Evolutionary conservation across 1,140 invertebrate genomes (phyloP).

Genomic region (Neodiprion lecontei): DNA sequence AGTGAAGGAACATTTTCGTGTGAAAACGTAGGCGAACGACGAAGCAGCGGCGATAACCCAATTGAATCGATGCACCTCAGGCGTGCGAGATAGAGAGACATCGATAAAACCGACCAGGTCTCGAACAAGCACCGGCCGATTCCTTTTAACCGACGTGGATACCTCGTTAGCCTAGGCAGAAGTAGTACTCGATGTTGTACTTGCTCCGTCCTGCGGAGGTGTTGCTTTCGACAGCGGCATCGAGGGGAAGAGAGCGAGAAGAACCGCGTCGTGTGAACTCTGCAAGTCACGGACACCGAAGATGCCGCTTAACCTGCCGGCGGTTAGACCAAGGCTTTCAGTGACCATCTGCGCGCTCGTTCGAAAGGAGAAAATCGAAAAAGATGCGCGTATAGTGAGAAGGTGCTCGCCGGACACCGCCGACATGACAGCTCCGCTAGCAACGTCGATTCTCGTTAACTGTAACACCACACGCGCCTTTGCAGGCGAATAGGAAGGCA

Average conservation of each 20-base stretch:
- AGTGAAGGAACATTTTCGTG: too few relatives aligned
- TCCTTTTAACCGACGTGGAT: slow-evolving; percentile 28
- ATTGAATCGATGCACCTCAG: too few relatives aligned
- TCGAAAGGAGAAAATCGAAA: not conserved
- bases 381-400: slow-evolving; percentile 18
- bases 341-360: not conserved
- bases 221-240: slow-evolving; percentile 22
- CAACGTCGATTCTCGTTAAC: slow-evolving; percentile 55
- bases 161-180: slow-evolving; percentile 35
- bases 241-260: not conserved
- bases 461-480: slow-evolving; percentile 35
- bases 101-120: not conserved
- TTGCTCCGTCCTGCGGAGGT: slow-evolving; percentile 33
- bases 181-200: slow-evolving; percentile 32
- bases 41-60: too few relatives aligned
- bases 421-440: slow-evolving; percentile 38
- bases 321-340: not conserved
- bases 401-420: slow-evolving; percentile 24
- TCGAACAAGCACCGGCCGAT: slow-evolving; percentile 16
- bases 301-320: not conserved
- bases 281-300: not conserved
- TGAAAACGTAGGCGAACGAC: too few relatives aligned
- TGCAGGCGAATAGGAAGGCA: slow-evolving; percentile 9
- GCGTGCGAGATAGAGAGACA: not conserved
- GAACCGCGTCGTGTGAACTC: not conserved